Evolutionary conservation across 2,797 vertebrate species (phyloP), one percentile per base, ranked within the genome.

Genomic region (Poeciliopsis paucimaculata): DNA sequence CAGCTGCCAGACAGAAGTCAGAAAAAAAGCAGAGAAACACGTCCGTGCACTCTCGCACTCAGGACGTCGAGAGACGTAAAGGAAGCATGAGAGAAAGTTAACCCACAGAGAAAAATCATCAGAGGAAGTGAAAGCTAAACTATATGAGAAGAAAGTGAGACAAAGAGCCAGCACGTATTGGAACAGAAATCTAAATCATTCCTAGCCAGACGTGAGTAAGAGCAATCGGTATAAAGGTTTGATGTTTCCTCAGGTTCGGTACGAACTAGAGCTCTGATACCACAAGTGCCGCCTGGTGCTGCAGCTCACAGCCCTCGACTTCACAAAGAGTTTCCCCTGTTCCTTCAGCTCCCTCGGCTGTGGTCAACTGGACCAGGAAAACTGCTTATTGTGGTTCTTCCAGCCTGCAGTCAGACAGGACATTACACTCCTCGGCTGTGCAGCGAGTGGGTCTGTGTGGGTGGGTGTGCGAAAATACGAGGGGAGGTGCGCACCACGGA

Each of bases 371-470:
- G 81, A 34, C 51, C 78, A 83, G 36, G 80, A 85, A 87, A 85
- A 79, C 73, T 73, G 87, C 83, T 88, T 75, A 79, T 85, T 88
- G 90, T 88, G 87, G 85, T 84, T 87, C 73, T 83, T 84, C 28
- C 57, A 86, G 88, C 68, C 75, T 84, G 83, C 84, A 91, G 86
- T 82, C 87, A 86, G 85, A 88, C 87, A 77, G 88, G 91, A 92
- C 89, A 86, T 90, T 84, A 85, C 86, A 91, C 82, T 88, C 85
- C 80, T 64, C 86, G 83, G 89, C 84, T 78, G 66, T 84, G 80
- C 82, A 85, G 79, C 74, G 86, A 88, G 89, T 89, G 85, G 85
- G 84, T 79, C 77, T 83, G 82, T 75, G 89, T 90, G 91, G 70
- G 88, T 77, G 89, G 77, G 85, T 79, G 82, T 71, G 92, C 88